Evolutionary conservation across 2,888 invertebrate species (phyloP).

Genomic region (Morpho deidamia): DNA sequence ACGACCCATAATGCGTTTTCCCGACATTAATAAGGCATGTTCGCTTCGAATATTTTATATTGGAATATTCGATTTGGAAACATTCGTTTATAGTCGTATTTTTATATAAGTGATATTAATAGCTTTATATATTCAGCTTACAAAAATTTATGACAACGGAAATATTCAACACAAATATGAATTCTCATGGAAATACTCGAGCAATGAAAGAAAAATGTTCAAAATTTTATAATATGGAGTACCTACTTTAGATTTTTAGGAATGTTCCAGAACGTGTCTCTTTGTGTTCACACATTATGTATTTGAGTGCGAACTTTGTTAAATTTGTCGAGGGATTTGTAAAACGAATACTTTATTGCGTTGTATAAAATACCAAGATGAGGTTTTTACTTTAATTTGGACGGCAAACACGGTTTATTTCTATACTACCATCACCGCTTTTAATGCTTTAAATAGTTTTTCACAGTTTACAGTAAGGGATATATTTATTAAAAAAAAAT

Average conservation of each 20-base stretch:
- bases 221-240: conserved; percentile 23
- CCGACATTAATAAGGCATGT: too few species aligned
- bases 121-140: conserved; percentile 6
- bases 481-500: too few species aligned
- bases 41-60: too few species aligned
- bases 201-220: conserved; percentile 21
- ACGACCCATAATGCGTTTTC: too few species aligned
- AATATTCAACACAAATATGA: conserved; percentile 22
- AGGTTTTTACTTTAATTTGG: too few species aligned
- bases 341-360: not conserved
- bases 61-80: too few species aligned
- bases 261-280: conserved; percentile 7
- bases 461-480: too few species aligned
- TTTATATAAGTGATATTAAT: conserved; percentile 13
- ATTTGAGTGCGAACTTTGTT: conserved; percentile 5
- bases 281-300: conserved; percentile 8
- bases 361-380: not conserved
- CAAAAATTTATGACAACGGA: conserved; percentile 20
- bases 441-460: too few species aligned
- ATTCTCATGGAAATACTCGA: conserved; percentile 21
- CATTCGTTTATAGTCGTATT: not conserved
- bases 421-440: too few species aligned
- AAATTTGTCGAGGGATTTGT: not conserved
- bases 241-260: conserved; percentile 33
- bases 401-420: too few species aligned